Evolutionary conservation across 2,888 invertebrate species (phyloP), one percentile per base, ranked within the genome.

Genomic region (Scaptomyza reducta): DNA sequence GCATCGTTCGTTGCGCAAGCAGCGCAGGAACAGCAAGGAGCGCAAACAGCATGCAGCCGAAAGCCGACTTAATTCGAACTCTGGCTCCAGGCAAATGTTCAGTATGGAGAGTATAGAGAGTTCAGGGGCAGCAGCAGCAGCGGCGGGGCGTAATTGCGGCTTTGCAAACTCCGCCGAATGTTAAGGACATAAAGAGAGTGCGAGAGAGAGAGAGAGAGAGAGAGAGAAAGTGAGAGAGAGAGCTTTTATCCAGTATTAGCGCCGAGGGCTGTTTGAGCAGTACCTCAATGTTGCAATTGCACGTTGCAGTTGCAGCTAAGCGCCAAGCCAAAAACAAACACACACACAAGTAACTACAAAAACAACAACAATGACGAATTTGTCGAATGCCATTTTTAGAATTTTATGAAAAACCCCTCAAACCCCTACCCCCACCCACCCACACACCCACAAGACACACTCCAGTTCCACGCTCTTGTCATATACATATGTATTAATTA

Each of bases 331-430:
- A 22, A 40, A 44, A 49, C 35, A 10, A 40, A 41, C 22, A 18
- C 13, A 33, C 5, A 38, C 9, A 38, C 11, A n/a, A 49, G 49
- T n/a, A 6, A 42, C 27, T 7, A 29, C 29, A 31, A 3, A 47
- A 42, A 27, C 22, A n/a, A n/a, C n/a, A n/a, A 22, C 13, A 49
- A 62, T 47, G 45, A 58, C 31, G 64, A 77, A 77, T 60, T 74
- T 70, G 70, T 62, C 77, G 56, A 74, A 73, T 76, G 75, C 74
- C 75, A 74, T 74, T 66, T 66, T 46, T 59, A 58, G 66, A 71
- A 66, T 51, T 61, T 67, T 54, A 78, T 18, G 47, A 27, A 11
- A 45, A 14, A n/a, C 31, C 29, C 33, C 18, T 14, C 14, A 11
- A 11, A 1, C 13, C 27, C 16, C 13, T 3, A 7, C 14, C 3